phyloP scores from a whole-genome alignment of 2,113 vertebrate genomes.

The Rhea americana region DNA sequence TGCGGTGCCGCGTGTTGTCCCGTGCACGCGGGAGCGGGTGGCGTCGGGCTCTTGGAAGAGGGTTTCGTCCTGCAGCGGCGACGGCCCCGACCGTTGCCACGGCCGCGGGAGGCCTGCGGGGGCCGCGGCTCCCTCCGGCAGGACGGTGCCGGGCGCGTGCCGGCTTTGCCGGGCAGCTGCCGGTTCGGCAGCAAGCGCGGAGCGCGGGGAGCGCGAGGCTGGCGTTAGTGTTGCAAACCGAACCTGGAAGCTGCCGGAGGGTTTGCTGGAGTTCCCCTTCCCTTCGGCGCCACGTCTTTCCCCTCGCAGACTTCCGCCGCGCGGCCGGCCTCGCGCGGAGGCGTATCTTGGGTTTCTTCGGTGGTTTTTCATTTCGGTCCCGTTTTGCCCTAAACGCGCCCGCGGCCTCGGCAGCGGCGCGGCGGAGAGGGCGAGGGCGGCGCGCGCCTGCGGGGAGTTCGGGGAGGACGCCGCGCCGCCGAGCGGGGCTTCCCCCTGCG shows the following conservation, averaged over 20 bases:
- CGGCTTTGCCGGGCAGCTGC: not conserved
- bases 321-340: not conserved
- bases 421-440: too few species aligned
- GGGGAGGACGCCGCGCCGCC: too few species aligned
- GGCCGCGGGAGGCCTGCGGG: too few species aligned
- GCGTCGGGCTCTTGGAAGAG: not conserved
- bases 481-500: too few species aligned
- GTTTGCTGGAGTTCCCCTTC: not conserved
- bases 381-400: not conserved
- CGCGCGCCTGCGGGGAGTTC: too few species aligned
- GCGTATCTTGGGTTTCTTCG: rapidly evolving
- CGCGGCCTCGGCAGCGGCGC: not conserved
- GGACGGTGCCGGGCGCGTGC: not conserved
- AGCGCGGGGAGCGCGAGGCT: rapidly evolving
- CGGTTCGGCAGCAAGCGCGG: not conserved
- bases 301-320: rapidly evolving
- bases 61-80: not conserved
- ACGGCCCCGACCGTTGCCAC: not conserved
- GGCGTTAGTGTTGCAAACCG: not conserved
- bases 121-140: not conserved
- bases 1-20: not conserved
- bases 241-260: too few species aligned
- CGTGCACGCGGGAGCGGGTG: too few species aligned
- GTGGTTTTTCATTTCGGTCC: not conserved
- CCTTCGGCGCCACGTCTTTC: rapidly evolving